Evolutionary conservation across 2,888 invertebrate genomes (phyloP).

Genomic region (Romanomermis culicivorax): DNA sequence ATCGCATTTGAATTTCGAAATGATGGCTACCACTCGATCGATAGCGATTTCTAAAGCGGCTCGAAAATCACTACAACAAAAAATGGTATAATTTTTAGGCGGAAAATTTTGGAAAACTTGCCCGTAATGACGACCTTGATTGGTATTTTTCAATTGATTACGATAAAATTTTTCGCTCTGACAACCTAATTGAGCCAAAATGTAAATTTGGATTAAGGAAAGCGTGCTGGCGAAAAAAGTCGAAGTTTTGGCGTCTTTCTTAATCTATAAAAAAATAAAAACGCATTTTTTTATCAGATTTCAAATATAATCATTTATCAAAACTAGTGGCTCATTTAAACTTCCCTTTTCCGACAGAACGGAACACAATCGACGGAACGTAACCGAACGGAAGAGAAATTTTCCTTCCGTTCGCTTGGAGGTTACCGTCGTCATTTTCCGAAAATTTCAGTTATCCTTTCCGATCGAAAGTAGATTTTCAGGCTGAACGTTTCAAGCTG

Average conservation of each 20-base stretch:
- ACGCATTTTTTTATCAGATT: too few species aligned
- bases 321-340: too few species aligned
- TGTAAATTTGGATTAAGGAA: slow-evolving; percentile 64
- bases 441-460: too few species aligned
- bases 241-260: background rate
- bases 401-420: too few species aligned
- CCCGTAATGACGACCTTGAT: slow-evolving; percentile 79
- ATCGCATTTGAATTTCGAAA: slow-evolving; percentile 26
- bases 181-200: slow-evolving; percentile 74
- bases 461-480: too few species aligned
- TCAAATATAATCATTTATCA: too few species aligned
- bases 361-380: too few species aligned
- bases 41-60: slow-evolving; percentile 77
- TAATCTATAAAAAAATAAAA: too few species aligned
- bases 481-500: too few species aligned
- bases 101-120: slow-evolving; percentile 26
- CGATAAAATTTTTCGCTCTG: slow-evolving; percentile 42
- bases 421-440: too few species aligned
- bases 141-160: slow-evolving; percentile 59
- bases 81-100: slow-evolving; percentile 4
- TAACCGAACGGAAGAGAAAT: too few species aligned
- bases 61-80: slow-evolving; percentile 49
- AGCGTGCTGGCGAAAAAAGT: slow-evolving; percentile 38
- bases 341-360: too few species aligned
- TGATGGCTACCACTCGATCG: slow-evolving; percentile 39